phyloP scores from a whole-genome alignment of 1,140 invertebrate genomes.

The Globodera rostochiensis region DNA sequence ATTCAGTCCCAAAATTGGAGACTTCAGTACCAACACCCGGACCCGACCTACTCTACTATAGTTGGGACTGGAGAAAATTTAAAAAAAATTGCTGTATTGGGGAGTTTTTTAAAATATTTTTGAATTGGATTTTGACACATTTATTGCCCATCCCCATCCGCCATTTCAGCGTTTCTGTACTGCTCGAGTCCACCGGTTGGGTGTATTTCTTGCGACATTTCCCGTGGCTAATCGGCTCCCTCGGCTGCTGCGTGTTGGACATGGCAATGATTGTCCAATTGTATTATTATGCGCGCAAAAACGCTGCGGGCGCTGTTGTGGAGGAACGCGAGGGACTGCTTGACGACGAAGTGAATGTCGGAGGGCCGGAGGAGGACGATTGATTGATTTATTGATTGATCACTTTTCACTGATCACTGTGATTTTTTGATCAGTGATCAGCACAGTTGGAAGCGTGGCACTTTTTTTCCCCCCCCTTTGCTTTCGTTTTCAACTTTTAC shows the following conservation, averaged over 20 bases:
- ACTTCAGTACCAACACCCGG: no score
- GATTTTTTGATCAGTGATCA: no score
- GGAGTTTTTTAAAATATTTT: no score
- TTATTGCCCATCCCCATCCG: neutral
- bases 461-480: neutral
- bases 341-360: neutral
- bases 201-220: slow-evolving; percentile 60
- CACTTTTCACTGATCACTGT: no score
- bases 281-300: slow-evolving; percentile 57
- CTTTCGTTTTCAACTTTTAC: neutral
- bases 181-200: slow-evolving; percentile 62
- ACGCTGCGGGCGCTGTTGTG: neutral
- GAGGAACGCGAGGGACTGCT: slow-evolving; percentile 48
- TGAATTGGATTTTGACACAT: neutral
- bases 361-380: neutral
- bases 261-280: slow-evolving; percentile 59
- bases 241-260: slow-evolving; percentile 64
- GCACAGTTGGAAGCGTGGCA: neutral
- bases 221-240: slow-evolving; percentile 60
- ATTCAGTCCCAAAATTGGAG: no score
- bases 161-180: slow-evolving; percentile 42
- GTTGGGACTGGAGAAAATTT: no score
- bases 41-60: neutral
- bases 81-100: no score
- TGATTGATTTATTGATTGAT: neutral